Conservation (phyloP, 1,140 invertebrate genomes). For the Ganaspis sp. region DNA sequence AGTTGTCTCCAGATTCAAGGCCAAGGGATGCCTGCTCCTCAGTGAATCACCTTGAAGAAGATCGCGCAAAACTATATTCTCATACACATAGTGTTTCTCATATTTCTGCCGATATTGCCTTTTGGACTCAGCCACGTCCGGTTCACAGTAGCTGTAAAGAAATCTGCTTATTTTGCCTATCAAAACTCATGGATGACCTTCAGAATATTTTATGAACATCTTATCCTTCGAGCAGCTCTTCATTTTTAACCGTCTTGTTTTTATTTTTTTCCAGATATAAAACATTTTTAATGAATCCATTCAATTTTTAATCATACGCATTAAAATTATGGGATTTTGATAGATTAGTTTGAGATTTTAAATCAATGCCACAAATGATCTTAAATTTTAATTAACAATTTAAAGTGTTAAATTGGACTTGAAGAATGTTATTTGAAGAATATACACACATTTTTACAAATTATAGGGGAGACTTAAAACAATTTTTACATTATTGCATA, state of each 20-base stretch:
- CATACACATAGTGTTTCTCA: slow-evolving; percentile 6
- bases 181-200: slow-evolving; percentile 17
- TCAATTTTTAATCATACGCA: no score
- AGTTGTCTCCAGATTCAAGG: slow-evolving; percentile 47
- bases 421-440: no score
- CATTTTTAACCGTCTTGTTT: background rate
- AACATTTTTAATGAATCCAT: no score
- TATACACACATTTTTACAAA: no score
- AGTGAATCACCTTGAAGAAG: slow-evolving; percentile 20
- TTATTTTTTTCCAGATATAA: no score
- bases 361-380: no score
- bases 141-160: slow-evolving; percentile 9
- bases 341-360: no score
- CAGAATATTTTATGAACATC: slow-evolving; percentile 13
- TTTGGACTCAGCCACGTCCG: slow-evolving; percentile 18
- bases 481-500: no score
- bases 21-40: slow-evolving; percentile 43
- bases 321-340: no score
- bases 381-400: no score
- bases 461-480: no score
- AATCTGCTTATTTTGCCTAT: slow-evolving; percentile 18
- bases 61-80: slow-evolving; percentile 23
- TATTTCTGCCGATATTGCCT: slow-evolving; percentile 30
- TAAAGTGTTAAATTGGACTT: no score
- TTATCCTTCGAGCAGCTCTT: background rate